Evolutionary conservation across 1,140 invertebrate genomes (phyloP), one percentile per base, ranked within the genome.

Genomic region (Drosophila azteca): DNA sequence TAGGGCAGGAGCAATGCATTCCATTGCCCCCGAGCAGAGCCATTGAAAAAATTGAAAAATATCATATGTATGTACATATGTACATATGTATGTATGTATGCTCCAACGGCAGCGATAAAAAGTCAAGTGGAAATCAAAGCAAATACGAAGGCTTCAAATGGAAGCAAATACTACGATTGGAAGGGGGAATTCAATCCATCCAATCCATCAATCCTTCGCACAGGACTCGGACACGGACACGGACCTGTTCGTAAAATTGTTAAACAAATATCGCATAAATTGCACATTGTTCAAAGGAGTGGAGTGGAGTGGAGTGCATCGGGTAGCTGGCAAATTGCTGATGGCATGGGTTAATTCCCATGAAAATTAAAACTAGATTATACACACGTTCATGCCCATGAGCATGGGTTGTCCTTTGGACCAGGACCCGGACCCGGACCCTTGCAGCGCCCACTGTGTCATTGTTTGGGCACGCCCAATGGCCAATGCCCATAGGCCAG

Each of bases 311-410:
- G 24, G 24, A 26, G 24, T 26, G 24, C 24, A 26, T 5, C 39
- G 69, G 64, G 39, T 50, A 50, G 51, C 22, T 8, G 45, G 31
- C n/a, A 65, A 69, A 71, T 64, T 60, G 64, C 22, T 50, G n/a
- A 48, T 50, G 57, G 61, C 77, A 87, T 75, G 82, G 65, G 73
- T 87, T 84, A 81, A 84, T 85, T 87, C 83, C 83, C 82, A 82
- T 85, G 75, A 85, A 85, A 85, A 85, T 85, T 85, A 88, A 85
- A 88, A 88, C 83, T 82, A 87, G 82, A 85, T 85, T 87, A 82
- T 76, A 88, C 66, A 76, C 81, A 81, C 79, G 72, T 70, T 50
- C 44, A 26, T 31, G 44, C 44, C 41, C 54, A 39, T 7, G 3
- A 13, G 9, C 48, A 22, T 13, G 46, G 49, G 3, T 15, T 15